Percentiles rank a stretch among this genome's conserved stretches.
Conservation (phyloP, 2,888 invertebrate species). For the Schizaphis graminum region DNA sequence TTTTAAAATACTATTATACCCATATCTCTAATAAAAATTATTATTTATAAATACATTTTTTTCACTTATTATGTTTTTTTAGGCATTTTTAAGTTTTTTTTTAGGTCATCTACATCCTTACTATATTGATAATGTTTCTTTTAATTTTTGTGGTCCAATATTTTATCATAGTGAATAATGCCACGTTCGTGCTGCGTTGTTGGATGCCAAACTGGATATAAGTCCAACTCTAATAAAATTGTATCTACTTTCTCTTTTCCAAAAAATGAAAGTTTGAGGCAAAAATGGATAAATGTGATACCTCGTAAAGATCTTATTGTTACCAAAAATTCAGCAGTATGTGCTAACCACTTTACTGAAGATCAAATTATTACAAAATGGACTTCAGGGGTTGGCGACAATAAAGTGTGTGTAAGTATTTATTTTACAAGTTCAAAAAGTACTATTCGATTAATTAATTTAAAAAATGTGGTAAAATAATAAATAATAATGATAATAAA, state of each 20-base stretch:
- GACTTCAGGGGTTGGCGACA: conserved; percentile 18
- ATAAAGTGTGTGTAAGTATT: neutral
- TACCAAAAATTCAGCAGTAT: neutral
- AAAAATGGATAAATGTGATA: neutral
- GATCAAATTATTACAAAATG: conserved; percentile 12
- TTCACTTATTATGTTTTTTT: too few relatives aligned
- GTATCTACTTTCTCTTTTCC: conserved; percentile 19
- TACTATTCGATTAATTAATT: neutral
- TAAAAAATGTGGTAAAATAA: neutral
- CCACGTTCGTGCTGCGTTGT: conserved; percentile 19
- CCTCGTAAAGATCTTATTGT: neutral
- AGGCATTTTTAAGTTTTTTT: too few relatives aligned
- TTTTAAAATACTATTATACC: too few relatives aligned
- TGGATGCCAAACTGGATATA: conserved; percentile 1
- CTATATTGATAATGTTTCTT: too few relatives aligned
- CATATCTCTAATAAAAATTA: too few relatives aligned
- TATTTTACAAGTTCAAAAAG: neutral
- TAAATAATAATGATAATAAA: neutral
- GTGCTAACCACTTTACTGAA: too few relatives aligned
- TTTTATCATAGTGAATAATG: neutral
- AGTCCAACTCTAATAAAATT: neutral
- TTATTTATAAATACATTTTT: too few relatives aligned
- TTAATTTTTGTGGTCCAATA: too few relatives aligned
- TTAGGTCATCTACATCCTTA: too few relatives aligned
- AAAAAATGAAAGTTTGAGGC: neutral